Conservation (phyloP, 2,797 vertebrate genomes). For the Hydrophis major region DNA sequence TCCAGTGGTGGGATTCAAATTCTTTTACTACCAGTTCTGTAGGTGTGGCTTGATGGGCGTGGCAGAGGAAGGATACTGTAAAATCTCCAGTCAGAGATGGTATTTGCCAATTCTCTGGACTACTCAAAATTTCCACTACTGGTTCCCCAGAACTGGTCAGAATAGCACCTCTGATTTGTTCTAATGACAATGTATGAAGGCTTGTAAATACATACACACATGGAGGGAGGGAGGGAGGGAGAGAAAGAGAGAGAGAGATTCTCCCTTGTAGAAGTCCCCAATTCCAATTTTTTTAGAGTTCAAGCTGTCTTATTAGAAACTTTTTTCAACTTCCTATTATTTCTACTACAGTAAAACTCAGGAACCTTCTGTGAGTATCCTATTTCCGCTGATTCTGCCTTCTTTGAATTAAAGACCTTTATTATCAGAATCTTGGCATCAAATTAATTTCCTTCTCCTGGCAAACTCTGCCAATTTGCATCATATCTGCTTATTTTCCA, state of each 20-base stretch:
- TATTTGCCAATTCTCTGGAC: no score
- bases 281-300: background rate
- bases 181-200: background rate
- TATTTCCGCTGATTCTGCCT: background rate
- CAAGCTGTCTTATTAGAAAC: background rate
- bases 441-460: background rate
- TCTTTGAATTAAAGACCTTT: background rate
- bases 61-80: no score
- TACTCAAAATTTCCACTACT: no score
- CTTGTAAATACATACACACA: background rate
- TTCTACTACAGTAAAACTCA: background rate
- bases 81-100: no score
- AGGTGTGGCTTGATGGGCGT: no score
- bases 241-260: no score
- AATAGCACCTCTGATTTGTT: background rate
- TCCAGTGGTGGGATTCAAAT: no score
- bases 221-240: no score
- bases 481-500: background rate
- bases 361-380: background rate
- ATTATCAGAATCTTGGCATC: background rate
- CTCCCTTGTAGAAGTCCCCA: background rate
- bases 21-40: no score
- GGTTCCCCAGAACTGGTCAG: no score
- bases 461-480: background rate
- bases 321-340: background rate